Percentiles rank a stretch among this genome's conserved stretches.
phyloP scores from a whole-genome alignment of 1,140 invertebrate genomes.

The Brachionus rotundiformis region DNA sequence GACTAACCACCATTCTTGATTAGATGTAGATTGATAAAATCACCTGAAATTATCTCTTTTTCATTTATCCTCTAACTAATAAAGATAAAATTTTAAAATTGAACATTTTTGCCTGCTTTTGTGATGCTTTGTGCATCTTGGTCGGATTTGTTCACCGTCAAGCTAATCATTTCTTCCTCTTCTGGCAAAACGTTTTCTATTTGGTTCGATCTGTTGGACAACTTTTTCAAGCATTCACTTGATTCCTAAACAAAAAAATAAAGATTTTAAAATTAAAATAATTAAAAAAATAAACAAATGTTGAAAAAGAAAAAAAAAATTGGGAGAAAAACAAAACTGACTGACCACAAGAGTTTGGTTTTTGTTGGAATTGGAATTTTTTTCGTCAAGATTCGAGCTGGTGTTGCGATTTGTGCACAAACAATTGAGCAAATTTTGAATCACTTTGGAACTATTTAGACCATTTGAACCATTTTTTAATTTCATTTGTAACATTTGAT shows the following conservation, averaged over 20 bases:
- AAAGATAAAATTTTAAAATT: no score
- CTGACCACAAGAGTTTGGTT: not conserved
- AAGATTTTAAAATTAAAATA: not conserved
- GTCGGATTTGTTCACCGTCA: not conserved
- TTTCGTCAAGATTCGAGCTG: not conserved
- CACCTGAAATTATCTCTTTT: not conserved
- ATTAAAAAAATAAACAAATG: not conserved
- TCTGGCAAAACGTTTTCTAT: not conserved
- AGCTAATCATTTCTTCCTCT: constrained; percentile 43
- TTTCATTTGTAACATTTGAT: constrained; percentile 48
- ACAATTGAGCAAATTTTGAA: constrained; percentile 52
- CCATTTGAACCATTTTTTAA: constrained; percentile 9
- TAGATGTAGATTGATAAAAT: no score
- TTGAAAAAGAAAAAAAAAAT: not conserved
- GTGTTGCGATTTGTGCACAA: not conserved
- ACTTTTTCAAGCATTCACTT: not conserved
- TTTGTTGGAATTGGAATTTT: constrained; percentile 48
- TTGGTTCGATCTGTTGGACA: not conserved
- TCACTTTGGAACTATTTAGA: constrained; percentile 8
- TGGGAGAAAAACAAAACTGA: not conserved
- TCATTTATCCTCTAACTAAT: no score
- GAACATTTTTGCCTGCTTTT: not conserved
- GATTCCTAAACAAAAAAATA: not conserved
- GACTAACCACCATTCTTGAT: no score
- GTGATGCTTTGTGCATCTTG: not conserved